Base-by-base conservation (phyloP, 1,140 invertebrate species). In the Lordiphosa clarofinis region DNA sequence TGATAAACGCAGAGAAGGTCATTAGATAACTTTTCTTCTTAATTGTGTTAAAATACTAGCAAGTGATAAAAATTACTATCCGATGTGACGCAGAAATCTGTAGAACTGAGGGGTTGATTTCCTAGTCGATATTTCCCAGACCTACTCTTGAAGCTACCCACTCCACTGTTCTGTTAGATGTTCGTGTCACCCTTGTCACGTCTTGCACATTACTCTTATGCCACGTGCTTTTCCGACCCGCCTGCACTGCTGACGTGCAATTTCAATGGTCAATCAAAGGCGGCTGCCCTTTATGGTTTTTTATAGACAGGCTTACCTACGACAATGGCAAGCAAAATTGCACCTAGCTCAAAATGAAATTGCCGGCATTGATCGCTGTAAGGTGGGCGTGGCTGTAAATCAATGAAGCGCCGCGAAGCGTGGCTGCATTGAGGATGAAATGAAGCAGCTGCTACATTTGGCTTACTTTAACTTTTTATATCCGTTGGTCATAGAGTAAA, bases 231-330 rank as follows among this genome's bases (percentile, higher is more conserved):
- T 3, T 28, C 12, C 19, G 2, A 11, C 12, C 21, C 12, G 6
- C 12, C 35, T 31, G 28, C 54, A 15, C 37, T 12, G 72, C 55
- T 82, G 75, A 72, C 76, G 63, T 82, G 76, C 76, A 76, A 68
- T 76, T 81, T 82, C 76, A 84, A 84, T 84, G 76, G 76, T 82
- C 76, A 82, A 82, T 82, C 76, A 82, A 66, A 49, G 53, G 59
- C 59, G 64, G 69, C 62, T 64, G 52, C 49, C 55, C 39, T 21
- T 5, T 42, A 4, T 60, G 37, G 49, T 52, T 67, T 65, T 40
- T 58, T 68, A 53, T 71, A 52, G 66, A 19, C 66, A 73, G 28
- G 28, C 33, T 9, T 47, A 36, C 13, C 46, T 56, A 5, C 70
- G 70, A 79, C 74, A 79, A 79, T 81, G 40, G 49, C 71, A 61